Conservation (phyloP, 92 coral and sea anemone genomes). For the Anthopleura xanthogrammica region DNA sequence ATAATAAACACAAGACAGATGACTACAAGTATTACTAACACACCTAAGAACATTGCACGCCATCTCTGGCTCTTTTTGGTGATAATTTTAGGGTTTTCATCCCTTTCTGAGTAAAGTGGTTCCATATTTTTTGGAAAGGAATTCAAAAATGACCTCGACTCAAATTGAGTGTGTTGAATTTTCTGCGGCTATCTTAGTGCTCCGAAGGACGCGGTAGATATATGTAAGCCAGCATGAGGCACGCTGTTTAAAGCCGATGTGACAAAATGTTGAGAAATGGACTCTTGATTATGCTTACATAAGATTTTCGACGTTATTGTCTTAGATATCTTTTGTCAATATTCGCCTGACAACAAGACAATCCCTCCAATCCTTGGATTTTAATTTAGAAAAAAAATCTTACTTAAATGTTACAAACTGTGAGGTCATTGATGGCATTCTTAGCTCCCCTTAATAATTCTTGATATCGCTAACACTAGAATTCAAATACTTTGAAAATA, state of each 20-base stretch:
- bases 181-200: background rate
- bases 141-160: background rate
- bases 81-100: background rate
- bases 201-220: background rate
- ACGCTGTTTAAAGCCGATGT: slow-evolving; percentile 5
- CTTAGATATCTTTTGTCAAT: background rate
- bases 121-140: background rate
- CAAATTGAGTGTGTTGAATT: background rate
- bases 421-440: too few relatives aligned
- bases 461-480: too few relatives aligned
- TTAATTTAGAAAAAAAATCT: too few relatives aligned
- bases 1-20: slow-evolving; percentile 44
- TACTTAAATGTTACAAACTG: too few relatives aligned
- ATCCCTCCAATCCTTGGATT: too few relatives aligned
- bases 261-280: background rate
- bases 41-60: slow-evolving; percentile 1
- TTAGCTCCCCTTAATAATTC: too few relatives aligned
- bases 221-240: background rate
- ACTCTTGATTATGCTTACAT: slow-evolving; percentile 6
- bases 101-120: background rate
- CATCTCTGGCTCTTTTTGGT: slow-evolving; percentile 1
- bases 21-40: slow-evolving; percentile 7
- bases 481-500: too few relatives aligned
- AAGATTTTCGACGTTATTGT: background rate
- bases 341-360: background rate